Evolutionary conservation across 2,888 invertebrate genomes (phyloP).

Genomic region (Pterostichus niger): DNA sequence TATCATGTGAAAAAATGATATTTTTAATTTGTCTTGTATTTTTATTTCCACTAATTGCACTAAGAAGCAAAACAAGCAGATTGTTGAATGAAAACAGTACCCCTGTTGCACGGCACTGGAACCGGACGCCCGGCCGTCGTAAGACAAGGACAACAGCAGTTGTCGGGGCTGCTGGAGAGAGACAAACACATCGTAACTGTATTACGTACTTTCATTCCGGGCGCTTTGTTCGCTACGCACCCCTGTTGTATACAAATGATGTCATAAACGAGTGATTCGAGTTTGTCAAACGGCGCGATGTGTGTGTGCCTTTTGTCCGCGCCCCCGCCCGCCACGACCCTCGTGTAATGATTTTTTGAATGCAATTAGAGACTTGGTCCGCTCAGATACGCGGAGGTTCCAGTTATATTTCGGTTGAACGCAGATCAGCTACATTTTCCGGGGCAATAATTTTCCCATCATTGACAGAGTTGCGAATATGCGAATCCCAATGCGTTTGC

Average conservation of each 20-base stretch:
- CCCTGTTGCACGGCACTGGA: not conserved
- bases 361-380: conserved; percentile 74
- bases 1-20: no score
- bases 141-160: conserved; percentile 12
- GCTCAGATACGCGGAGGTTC: conserved; percentile 6
- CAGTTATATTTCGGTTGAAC: conserved; percentile 55
- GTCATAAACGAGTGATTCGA: conserved; percentile 73
- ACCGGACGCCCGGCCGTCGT: conserved; percentile 4
- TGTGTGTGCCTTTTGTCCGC: conserved; percentile 62
- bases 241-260: conserved; percentile 75
- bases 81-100: not conserved
- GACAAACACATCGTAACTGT: conserved; percentile 61
- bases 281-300: conserved; percentile 76
- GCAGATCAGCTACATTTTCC: conserved; percentile 58
- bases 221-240: conserved; percentile 64
- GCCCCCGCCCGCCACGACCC: conserved; percentile 24
- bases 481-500: not conserved
- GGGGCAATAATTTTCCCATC: conserved; percentile 61
- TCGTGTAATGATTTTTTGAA: conserved; percentile 77
- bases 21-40: no score
- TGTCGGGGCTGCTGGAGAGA: not conserved
- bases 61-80: no score
- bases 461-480: conserved; percentile 3
- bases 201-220: conserved; percentile 67
- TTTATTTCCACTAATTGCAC: no score